These are phyloP conservation scores for Agrochola lychnidis DNA, from an alignment of 2,888 invertebrate genomes.

Conservation along the genomic window DNA sequence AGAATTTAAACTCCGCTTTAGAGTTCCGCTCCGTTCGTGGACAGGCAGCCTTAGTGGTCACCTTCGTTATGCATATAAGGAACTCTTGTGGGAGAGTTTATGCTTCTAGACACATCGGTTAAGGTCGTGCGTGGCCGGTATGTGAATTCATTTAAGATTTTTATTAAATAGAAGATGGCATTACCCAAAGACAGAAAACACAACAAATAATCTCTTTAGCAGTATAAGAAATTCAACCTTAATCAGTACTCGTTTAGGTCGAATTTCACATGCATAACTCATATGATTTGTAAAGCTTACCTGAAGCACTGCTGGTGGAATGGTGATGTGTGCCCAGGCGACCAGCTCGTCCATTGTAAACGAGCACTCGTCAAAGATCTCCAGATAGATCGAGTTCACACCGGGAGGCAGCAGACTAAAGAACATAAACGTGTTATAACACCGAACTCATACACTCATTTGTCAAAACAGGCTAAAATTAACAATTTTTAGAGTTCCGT, in stretches of 20 bases:
- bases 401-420: constrained; percentile 94
- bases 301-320: constrained; percentile 95
- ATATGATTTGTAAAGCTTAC: constrained; percentile 62
- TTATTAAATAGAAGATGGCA: no score
- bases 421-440: not conserved
- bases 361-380: constrained; percentile 99
- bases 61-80: no score
- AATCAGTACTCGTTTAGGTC: not conserved
- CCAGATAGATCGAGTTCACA: constrained; percentile 96
- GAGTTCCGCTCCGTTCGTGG: no score
- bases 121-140: no score
- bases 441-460: not conserved
- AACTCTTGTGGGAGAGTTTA: no score
- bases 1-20: no score
- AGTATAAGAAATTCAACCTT: not conserved
- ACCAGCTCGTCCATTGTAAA: constrained; percentile 99
- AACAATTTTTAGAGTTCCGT: no score
- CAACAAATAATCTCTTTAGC: not conserved
- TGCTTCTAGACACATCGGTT: no score
- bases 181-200: no score
- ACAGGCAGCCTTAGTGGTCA: no score
- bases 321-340: constrained; percentile 97
- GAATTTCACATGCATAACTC: not conserved
- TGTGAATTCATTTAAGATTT: no score
- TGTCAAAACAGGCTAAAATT: no score